Evolutionary conservation across 92 coral and sea anemone species (phyloP).

Genomic region (Bergia sp.): DNA sequence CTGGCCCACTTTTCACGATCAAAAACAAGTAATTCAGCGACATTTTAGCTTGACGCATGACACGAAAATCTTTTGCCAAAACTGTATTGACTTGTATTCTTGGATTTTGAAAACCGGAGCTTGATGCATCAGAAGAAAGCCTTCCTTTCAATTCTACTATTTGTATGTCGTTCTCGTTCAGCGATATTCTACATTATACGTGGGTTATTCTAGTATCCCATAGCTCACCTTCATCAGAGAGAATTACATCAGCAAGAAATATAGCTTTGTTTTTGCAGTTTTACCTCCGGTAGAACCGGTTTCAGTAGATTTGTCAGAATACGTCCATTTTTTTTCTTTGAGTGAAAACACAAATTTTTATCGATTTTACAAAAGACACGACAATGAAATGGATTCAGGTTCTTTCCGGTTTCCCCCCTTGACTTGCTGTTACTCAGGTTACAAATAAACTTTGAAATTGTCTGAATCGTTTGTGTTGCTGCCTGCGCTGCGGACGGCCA

Average conservation of each 20-base stretch:
- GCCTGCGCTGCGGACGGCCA: neutral
- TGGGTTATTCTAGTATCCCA: neutral
- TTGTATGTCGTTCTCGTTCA: neutral
- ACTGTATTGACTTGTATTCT: neutral
- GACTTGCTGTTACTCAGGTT: conserved; percentile 19
- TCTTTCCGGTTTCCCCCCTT: neutral
- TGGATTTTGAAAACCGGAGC: neutral
- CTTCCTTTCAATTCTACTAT: neutral
- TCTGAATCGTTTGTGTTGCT: neutral
- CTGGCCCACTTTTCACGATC: neutral
- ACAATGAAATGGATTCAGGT: neutral
- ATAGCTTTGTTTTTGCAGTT: too few relatives aligned
- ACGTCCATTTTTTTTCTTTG: neutral
- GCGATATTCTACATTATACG: neutral
- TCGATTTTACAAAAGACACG: neutral
- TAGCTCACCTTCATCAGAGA: neutral
- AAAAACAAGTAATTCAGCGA: neutral
- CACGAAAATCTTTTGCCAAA: neutral
- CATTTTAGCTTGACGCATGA: neutral
- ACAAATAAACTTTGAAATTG: conserved; percentile 29
- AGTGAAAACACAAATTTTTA: neutral
- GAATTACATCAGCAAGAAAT: neutral
- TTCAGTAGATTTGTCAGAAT: neutral
- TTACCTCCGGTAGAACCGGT: neutral
- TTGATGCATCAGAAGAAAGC: neutral